phyloP scores from a whole-genome alignment of 1,140 invertebrate genomes.

The Drosophila sproati region DNA sequence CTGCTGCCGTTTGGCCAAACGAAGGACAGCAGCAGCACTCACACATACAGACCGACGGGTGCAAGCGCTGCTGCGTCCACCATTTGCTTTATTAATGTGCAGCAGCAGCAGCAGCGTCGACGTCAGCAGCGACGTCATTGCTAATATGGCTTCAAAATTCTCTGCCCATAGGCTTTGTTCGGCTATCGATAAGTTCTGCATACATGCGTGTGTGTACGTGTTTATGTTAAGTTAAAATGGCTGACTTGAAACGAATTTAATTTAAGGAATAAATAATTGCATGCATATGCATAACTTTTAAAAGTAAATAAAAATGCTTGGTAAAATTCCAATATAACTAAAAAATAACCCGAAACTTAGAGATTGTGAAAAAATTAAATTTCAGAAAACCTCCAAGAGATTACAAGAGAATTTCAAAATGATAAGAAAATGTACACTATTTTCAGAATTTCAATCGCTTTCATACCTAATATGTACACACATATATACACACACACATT shows the following conservation, averaged over 20 bases:
- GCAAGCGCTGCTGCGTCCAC: constrained; percentile 27
- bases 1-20: constrained; percentile 16
- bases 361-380: too few relatives aligned
- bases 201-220: not conserved
- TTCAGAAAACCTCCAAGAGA: too few relatives aligned
- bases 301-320: not conserved
- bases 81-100: constrained; percentile 32
- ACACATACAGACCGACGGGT: constrained; percentile 17
- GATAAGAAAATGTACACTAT: not conserved
- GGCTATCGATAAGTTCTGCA: constrained; percentile 9
- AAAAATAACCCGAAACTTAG: too few relatives aligned
- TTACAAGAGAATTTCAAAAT: too few relatives aligned
- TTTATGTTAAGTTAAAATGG: constrained; percentile 18
- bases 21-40: constrained; percentile 41
- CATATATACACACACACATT: not conserved
- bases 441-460: not conserved
- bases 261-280: too few relatives aligned
- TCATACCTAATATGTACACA: too few relatives aligned
- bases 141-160: constrained; percentile 35
- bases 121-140: constrained; percentile 21
- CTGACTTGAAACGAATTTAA: not conserved
- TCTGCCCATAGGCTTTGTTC: constrained; percentile 3
- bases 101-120: constrained; percentile 14
- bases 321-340: too few relatives aligned
- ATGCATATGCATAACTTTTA: not conserved